Evolutionary conservation across 2,113 vertebrate genomes (phyloP), one percentile per base, ranked within the genome.

Genomic region (Coreoperca whiteheadi): DNA sequence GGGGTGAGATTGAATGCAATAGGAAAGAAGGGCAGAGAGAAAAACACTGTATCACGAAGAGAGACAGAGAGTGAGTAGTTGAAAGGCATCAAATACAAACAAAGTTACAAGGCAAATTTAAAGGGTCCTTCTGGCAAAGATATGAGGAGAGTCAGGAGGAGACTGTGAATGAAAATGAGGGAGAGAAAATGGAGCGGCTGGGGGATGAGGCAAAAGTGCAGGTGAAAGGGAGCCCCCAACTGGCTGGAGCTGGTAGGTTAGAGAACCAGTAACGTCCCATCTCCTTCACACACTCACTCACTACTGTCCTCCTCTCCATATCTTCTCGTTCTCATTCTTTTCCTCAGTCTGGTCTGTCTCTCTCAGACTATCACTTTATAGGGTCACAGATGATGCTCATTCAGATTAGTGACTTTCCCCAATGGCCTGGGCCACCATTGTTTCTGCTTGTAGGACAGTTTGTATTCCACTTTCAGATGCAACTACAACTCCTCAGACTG

Each of bases 221-320:
- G 65, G 82, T 83, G 61, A 90, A 81, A 84, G 77, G 83, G 88
- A 90, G 86, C 85, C 89, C 83, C 84, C 87, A 83, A 43, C 87
- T 92, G 86, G 90, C 53, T 69, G 68, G 68, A 90, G 73, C 67
- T 71, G 74, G 82, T 68, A 87, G 64, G 32, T 53, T n/a, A n/a
- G n/a, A n/a, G n/a, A n/a, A 2, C 48, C 51, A n/a, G n/a, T 4
- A 4, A 1, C 15, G 14, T 39, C 23, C 63, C 11, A 14, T 56
- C 43, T 43, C 34, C 54, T 73, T 21, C 20, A 4, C 63, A 30
- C 21, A 51, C 8, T 37, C 9, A 28, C 30, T 32, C 68, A 0
- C 43, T 10, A 3, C 10, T 2, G 0, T 54, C 0, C n/a, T 61
- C 30, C 3, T 37, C 6, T 28, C 2, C 14, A 51, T 32, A 10